These are phyloP conservation scores for Argentina silus DNA, from an alignment of 2,797 vertebrate species.

Conservation along the genomic window DNA sequence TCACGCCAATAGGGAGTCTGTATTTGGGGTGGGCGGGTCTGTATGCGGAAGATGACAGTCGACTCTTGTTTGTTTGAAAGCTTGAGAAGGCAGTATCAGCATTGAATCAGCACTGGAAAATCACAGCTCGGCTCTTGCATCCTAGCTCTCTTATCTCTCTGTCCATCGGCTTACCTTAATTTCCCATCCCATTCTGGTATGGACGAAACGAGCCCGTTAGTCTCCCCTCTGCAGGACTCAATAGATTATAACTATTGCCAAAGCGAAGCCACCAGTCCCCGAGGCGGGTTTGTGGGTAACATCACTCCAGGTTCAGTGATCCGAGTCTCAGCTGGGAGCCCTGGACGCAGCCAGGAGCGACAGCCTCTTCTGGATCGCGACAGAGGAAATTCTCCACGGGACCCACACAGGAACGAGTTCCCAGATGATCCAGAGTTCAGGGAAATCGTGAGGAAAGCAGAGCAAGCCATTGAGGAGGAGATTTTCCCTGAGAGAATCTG, in stretches of 20 bases:
- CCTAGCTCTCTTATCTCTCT: neutral
- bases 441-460: constrained; percentile 77
- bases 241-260: constrained; percentile 66
- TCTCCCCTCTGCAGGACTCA: constrained; percentile 77
- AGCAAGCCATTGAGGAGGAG: constrained; percentile 78
- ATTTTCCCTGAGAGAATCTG: constrained; percentile 85
- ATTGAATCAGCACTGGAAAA: constrained; percentile 7
- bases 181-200: constrained; percentile 52
- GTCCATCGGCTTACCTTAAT: neutral
- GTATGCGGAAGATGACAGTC: constrained; percentile 36
- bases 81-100: constrained; percentile 8
- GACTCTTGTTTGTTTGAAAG: constrained; percentile 21
- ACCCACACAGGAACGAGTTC: constrained; percentile 69
- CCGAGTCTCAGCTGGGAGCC: constrained; percentile 57
- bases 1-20: too few species aligned
- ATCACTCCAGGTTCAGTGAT: constrained; percentile 63
- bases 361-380: constrained; percentile 77
- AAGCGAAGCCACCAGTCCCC: constrained; percentile 24
- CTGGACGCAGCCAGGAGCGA: constrained; percentile 73
- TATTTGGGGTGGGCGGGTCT: constrained; percentile 10
- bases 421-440: constrained; percentile 80
- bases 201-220: constrained; percentile 82
- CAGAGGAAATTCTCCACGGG: constrained; percentile 49
- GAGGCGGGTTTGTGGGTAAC: constrained; percentile 36
- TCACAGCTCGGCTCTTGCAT: neutral